Conservation (phyloP, 2,113 vertebrate genomes). For the Rissa tridactyla region DNA sequence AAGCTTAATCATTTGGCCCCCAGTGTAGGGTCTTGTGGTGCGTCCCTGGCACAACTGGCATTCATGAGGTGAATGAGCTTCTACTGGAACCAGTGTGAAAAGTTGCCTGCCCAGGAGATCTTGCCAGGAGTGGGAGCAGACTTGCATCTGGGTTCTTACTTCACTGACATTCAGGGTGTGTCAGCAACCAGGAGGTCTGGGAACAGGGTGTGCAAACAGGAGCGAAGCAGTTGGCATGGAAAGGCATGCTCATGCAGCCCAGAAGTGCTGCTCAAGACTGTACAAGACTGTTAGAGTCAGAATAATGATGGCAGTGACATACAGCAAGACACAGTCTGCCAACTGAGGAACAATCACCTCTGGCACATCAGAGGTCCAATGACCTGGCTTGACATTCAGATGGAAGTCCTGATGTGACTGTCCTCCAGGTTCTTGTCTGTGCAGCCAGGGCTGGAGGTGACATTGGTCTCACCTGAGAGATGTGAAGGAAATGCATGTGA, state of each 20-base stretch:
- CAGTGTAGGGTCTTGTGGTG: not conserved
- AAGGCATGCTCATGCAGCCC: not conserved
- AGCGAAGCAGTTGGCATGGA: not conserved
- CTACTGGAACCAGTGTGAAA: not conserved
- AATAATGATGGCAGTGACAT: not conserved
- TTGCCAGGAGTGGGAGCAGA: not conserved
- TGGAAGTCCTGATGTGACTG: not conserved
- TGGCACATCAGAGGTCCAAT: not conserved
- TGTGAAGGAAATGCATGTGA: not conserved
- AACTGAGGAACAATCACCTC: not conserved
- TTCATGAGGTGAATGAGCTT: not conserved
- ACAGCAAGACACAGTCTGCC: not conserved
- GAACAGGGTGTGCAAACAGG: conserved; percentile 28
- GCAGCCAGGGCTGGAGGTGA: not conserved
- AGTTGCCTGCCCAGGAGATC: not conserved
- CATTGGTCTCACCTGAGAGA: not conserved
- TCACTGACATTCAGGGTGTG: conserved; percentile 11
- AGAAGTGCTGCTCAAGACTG: not conserved
- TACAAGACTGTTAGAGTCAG: not conserved
- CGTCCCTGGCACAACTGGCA: not conserved
- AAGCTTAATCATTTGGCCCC: not conserved
- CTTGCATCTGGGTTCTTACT: not conserved
- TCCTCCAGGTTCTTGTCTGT: not conserved
- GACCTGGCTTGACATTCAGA: not conserved
- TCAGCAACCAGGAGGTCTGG: not conserved